Conservation (phyloP, 2,888 invertebrate species). For the Stenchaetothrips biformis region DNA sequence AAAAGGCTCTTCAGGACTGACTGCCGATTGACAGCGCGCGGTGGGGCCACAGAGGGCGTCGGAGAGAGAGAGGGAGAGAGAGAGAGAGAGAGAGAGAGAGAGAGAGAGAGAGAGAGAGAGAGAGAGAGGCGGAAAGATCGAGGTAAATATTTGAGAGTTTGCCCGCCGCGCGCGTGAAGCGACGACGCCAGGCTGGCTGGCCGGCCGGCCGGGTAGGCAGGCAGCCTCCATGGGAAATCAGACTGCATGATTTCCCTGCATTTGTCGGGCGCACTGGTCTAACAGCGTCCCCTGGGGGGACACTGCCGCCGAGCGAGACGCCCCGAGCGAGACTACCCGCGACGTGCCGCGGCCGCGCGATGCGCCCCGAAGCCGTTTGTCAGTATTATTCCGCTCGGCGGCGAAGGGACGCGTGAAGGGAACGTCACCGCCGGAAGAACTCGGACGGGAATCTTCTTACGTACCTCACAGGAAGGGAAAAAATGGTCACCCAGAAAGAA, state of each 20-base stretch:
- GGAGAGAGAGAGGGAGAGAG: not conserved
- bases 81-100: not conserved
- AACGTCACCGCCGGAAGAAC: not conserved
- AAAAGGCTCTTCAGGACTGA: too few species aligned
- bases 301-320: constrained; percentile 29
- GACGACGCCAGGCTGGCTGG: constrained; percentile 24
- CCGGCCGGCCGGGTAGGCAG: constrained; percentile 4
- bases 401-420: too few species aligned
- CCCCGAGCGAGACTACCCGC: constrained; percentile 30
- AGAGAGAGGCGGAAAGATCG: not conserved
- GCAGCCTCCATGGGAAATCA: constrained; percentile 30
- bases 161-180: not conserved
- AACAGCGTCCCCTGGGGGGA: constrained; percentile 25
- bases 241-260: constrained; percentile 30
- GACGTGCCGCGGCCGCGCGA: constrained; percentile 29
- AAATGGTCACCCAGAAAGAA: not conserved
- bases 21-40: too few species aligned
- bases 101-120: not conserved
- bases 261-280: constrained; percentile 28
- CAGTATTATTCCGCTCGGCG: too few species aligned
- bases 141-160: not conserved
- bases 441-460: too few species aligned
- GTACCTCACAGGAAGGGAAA: not conserved
- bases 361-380: constrained; percentile 2
- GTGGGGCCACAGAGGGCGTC: too few species aligned